These are phyloP conservation scores for Diabrotica virgifera DNA, from an alignment of 1,140 invertebrate genomes.

Conservation along the genomic window DNA sequence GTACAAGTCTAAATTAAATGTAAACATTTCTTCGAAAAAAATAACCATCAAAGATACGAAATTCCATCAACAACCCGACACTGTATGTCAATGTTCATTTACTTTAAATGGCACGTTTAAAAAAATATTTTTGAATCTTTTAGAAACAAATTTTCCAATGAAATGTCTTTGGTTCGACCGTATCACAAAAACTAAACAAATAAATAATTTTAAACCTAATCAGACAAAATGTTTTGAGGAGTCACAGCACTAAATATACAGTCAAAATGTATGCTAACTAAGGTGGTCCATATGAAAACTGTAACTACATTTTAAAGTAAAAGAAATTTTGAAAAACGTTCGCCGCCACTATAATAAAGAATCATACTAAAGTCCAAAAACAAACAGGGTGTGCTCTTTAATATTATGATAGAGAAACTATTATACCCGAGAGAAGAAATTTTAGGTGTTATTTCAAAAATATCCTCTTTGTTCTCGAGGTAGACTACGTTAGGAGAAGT, in stretches of 20 bases:
- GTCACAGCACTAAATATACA: slow-evolving; percentile 48
- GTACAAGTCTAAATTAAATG: neutral
- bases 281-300: neutral
- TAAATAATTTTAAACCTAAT: slow-evolving; percentile 44
- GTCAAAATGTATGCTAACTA: slow-evolving; percentile 40
- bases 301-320: no score
- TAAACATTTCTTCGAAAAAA: slow-evolving; percentile 1
- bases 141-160: slow-evolving; percentile 33
- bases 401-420: no score
- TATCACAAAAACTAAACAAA: slow-evolving; percentile 44
- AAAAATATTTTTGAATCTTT: slow-evolving; percentile 40
- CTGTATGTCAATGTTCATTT: slow-evolving; percentile 18
- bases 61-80: slow-evolving; percentile 16
- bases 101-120: slow-evolving; percentile 42
- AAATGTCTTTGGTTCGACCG: slow-evolving; percentile 45
- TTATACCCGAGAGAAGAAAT: no score
- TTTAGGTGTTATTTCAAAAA: no score
- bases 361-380: no score
- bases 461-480: no score
- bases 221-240: slow-evolving; percentile 42
- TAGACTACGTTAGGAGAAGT: no score
- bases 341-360: no score
- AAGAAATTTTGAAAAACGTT: no score
- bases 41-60: neutral
- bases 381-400: no score